Base-by-base conservation (phyloP, 1,140 invertebrate genomes). In the Carposina sasakii region DNA sequence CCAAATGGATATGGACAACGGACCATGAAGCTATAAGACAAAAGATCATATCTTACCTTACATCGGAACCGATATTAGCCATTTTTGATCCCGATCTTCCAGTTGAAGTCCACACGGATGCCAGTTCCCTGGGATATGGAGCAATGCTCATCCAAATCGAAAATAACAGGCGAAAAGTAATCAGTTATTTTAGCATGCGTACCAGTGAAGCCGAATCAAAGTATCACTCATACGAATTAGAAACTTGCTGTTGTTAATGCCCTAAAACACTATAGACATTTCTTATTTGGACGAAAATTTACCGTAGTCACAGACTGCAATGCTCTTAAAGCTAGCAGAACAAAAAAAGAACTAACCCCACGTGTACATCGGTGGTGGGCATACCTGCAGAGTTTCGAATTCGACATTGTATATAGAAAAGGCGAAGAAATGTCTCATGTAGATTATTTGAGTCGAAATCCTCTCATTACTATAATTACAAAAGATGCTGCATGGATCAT, bases 181-280 rank as follows among this genome's bases (percentile, higher is more conserved):
- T 48, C 21, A 22, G 26, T 20, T 48, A 48, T 34, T 37, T 45
- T 16, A 43, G 40, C 19, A 43, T 26, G 23, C 5, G 22, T 5
- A 43, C 40, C 13, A 30, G 13, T 15, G 30, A 31, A 3, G 43
- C 21, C 4, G 21, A 45, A 31, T 13, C 10, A 3, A 36, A 43
- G n/a, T 77, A 79, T 45, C 71, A 75, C 50, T 73, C 68, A 1
- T 78, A 71, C 31, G 73, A 81, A 33, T 37, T 73, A 1, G 67
- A 81, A 42, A 75, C 62, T 84, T 17, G 34, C 68, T 0, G 62
- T 78, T 0, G 37, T 47, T 5, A 61, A 47, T 17, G 51, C 59
- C 0, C 26, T 76, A 0, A 67, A 69, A 52, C 39, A 50, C 17
- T 78, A 71, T 22, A 54, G 68, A 28, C 48, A 65, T 15, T 72